Base-by-base conservation (phyloP, 2,797 vertebrate genomes). In the Gadopsis marmoratus region DNA sequence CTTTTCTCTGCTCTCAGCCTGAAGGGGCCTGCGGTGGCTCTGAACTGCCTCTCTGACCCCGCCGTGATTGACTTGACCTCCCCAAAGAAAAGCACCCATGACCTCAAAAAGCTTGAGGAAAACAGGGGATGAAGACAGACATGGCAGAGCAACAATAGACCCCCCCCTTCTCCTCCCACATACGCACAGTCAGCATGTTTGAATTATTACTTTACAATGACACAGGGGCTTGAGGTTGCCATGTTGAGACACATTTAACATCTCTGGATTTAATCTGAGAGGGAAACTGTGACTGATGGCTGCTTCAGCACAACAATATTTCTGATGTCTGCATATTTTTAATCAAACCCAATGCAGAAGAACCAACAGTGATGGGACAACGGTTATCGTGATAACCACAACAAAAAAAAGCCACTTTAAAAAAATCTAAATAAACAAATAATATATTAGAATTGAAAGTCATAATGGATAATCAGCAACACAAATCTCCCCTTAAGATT, bases 61-160 rank as follows among this genome's bases (percentile, higher is more conserved):
- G n/a, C 71, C 16, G 9, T 72, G 86, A 89, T 84, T 88, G 82
- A 91, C 79, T 77, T 74, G 67, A 89, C 84, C 65, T 78, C 58
- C 58, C 68, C 7, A 50, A 47, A 82, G 76, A 84, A 89, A 86
- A 90, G 79, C 81, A 85, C 71, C 79, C 69, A 35, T 86, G 87
- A 89, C 83, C 85, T 78, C 39, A 51, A 48, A 85, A 82, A 77
- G 70, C 86, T 86, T 3, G 51, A 84, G 85, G 87, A 91, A 91
- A 90, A 89, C 59, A 26, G 77, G 59, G 75, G 79, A 81, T 81
- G 81, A 88, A 83, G 84, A 84, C 78, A 79, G 84, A 87, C 85
- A 89, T 71, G 81, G 37, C 66, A 77, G 69, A 41, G n/a, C 17
- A 50, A 76, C 80, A 86, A 78, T 71, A 77, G 63, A 37, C 37